Base-by-base conservation (phyloP, 2,888 invertebrate species). In the Drosophila colorata region DNA sequence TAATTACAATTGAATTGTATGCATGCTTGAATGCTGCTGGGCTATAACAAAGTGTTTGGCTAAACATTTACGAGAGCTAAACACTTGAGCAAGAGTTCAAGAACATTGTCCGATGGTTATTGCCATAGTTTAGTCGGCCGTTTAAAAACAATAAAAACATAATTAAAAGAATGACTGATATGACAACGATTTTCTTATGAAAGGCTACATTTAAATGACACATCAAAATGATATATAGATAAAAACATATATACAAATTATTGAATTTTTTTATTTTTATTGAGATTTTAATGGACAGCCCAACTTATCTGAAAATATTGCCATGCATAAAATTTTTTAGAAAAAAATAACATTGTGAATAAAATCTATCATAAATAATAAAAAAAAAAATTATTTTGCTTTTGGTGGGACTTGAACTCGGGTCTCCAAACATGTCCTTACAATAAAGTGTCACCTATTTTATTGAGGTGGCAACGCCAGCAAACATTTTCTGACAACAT, bases 1-100 rank as follows among this genome's bases (percentile, higher is more conserved):
- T 74, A 84, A 84, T 87, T 87, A 69, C 70, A 78, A 72, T 63
- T 57, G 69, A 70, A 87, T 78, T 68, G 55, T 52, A 56, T 73
- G 41, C 52, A 59, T 43, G 35, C 53, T 49, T 64, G 53, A 57
- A 38, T 44, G 57, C 44, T 28, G 58, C 14, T 47, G 38, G 58
- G 48, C 28, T 44, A 37, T 37, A 56, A 51, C 31, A 25, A 20
- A 58, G 59, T 65, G 59, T 72, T 65, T 70, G 67, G 46, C 23
- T 53, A 69, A 61, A 52, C 77, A 63, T 59, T 79, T 67, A 64
- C 61, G 81, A 69, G 69, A 67, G 66, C 64, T 71, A 74, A 69
- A 58, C 67, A 68, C 49, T 78, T 69, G 23, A 57, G 60, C 53
- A 57, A 68, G 23, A 72, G 78, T 70, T 85, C 87, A 84, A 87